Base-by-base conservation (phyloP, 2,888 invertebrate species). In the Formica aserva region DNA sequence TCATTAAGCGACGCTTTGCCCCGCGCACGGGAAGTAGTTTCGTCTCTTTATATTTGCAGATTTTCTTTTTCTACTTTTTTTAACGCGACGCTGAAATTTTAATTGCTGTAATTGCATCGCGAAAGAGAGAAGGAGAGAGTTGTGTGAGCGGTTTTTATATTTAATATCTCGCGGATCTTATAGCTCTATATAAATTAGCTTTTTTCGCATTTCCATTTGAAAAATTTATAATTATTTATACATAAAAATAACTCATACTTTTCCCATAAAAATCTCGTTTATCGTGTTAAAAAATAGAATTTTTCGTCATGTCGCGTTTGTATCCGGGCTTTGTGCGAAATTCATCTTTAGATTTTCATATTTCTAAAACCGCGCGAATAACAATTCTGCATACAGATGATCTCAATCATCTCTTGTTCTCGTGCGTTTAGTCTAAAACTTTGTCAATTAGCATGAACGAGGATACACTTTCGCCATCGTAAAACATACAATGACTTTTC, bases 91-190 rank as follows among this genome's bases (percentile, higher is more conserved):
- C 72, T 80, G 78, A 80, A 80, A 80, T 80, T 80, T 80, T 80
- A 80, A 80, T 80, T 80, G 78, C 78, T 80, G 78, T 80, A 80
- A 80, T 80, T 72, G 78, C 78, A 72, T 62, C n/a, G 71, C 60
- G 4, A 57, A 29, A 48, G 29, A 15, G 22, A 13, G 26, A 26
- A 13, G 1, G n/a, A 29, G 29, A 45, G 65, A 75, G 69, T 69
- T 41, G 48, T 8, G 48, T 8, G 77, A 80, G 72, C 72, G 72
- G 60, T 71, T 80, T 80, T 80, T 62, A 72, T 72, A 80, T 80
- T 80, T 80, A 80, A 80, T 80, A 60, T 72, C 45, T 38, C 11
- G 60, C 60, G 22, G 26, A 72, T 72, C 45, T 60, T 72, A 72
- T 41, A 72, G 45, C 60, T 71, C 35, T 78, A 71, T 72, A 48